phyloP scores from a whole-genome alignment of 2,888 invertebrate species.

The Xanthorhoe designata region DNA sequence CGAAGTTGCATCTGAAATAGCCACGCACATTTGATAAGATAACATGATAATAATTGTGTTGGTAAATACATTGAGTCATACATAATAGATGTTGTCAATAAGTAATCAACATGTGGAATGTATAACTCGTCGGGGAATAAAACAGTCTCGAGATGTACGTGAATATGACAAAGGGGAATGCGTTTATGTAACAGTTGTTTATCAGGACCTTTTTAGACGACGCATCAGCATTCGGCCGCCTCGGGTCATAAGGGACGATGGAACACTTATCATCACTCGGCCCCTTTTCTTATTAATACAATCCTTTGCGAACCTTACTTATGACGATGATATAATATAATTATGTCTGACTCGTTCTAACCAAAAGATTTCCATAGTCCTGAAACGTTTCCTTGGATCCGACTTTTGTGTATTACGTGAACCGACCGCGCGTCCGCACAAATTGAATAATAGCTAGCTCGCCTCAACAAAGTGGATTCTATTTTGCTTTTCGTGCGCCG shows the following conservation, averaged over 20 bases:
- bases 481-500: constrained; percentile 71
- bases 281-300: neutral
- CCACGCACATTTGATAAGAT: constrained; percentile 27
- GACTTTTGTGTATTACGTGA: constrained; percentile 61
- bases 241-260: constrained; percentile 11
- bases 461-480: constrained; percentile 75
- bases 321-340: constrained; percentile 15
- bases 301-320: constrained; percentile 13
- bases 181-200: constrained; percentile 9
- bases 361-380: constrained; percentile 38
- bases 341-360: constrained; percentile 18
- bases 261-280: constrained; percentile 15
- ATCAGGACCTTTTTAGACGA: constrained; percentile 7
- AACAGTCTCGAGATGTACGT: neutral
- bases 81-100: constrained; percentile 14
- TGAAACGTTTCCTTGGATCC: constrained; percentile 50
- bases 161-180: constrained; percentile 1
- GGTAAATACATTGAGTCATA: constrained; percentile 36
- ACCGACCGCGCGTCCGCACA: constrained; percentile 54
- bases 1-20: constrained; percentile 24
- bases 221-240: constrained; percentile 1
- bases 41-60: constrained; percentile 37
- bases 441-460: constrained; percentile 79
- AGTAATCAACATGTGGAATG: constrained; percentile 11
- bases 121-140: neutral